Percentiles rank a stretch among this genome's conserved stretches.
phyloP scores from a whole-genome alignment of 2,888 invertebrate genomes.

The Daptonema setosum region DNA sequence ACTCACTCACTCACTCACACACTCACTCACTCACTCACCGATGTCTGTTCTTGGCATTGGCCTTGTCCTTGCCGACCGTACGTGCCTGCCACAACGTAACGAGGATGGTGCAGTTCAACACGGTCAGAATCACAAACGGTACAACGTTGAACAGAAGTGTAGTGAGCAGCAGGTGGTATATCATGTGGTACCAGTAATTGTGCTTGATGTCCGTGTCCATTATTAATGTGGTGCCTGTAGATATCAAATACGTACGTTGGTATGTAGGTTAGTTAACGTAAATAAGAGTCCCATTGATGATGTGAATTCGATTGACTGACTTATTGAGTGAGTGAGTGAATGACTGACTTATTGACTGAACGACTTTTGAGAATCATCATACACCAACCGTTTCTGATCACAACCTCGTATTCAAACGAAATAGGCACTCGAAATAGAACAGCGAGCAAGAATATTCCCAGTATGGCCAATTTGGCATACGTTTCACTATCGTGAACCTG shows the following conservation, averaged over 20 bases:
- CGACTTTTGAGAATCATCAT: neutral
- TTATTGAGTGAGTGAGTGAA: neutral
- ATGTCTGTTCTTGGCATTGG: too few species aligned
- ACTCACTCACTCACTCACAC: too few species aligned
- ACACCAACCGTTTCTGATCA: neutral
- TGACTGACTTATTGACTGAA: neutral
- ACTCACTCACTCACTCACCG: too few species aligned
- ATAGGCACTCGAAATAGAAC: neutral
- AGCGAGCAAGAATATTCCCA: neutral
- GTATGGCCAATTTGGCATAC: neutral
- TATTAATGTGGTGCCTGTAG: too few species aligned
- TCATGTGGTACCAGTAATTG: neutral
- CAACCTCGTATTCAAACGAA: neutral
- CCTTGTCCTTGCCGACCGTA: too few species aligned
- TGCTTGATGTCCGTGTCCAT: too few species aligned
- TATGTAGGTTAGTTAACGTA: too few species aligned
- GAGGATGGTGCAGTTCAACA: neutral
- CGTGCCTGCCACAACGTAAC: neutral
- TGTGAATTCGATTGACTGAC: neutral
- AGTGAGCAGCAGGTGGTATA: neutral
- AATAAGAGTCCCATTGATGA: too few species aligned
- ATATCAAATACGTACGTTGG: too few species aligned
- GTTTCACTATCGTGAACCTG: neutral
- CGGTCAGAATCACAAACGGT: neutral
- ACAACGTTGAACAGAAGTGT: neutral